Evolutionary conservation across 2,888 invertebrate genomes (phyloP).

Genomic region (Himalopsyche anomala): DNA sequence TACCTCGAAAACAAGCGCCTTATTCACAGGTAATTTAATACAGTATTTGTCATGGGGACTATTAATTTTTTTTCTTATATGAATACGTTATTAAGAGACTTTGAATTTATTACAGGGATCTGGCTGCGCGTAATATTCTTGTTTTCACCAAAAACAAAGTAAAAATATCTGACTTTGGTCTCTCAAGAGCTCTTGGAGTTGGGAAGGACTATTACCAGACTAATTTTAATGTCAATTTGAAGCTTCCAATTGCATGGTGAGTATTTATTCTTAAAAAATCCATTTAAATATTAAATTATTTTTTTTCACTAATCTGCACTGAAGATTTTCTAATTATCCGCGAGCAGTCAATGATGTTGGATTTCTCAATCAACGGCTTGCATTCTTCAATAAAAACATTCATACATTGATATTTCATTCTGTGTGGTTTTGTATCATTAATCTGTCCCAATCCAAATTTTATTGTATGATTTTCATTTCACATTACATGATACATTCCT

Average conservation of each 20-base stretch:
- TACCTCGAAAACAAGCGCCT: constrained; percentile 97
- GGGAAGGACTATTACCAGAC: constrained; percentile 99
- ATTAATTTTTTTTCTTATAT: too few species aligned
- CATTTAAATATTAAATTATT: too few species aligned
- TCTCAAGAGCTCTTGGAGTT: constrained; percentile 95
- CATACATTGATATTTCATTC: too few species aligned
- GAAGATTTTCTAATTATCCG: too few species aligned
- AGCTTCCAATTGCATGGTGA: constrained; percentile 98
- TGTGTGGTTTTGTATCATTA: too few species aligned
- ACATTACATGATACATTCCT: neutral
- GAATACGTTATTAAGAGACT: neutral
- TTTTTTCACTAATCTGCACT: too few species aligned
- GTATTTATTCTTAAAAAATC: constrained; percentile 66
- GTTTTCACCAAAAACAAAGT: constrained; percentile 98
- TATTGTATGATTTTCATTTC: too few species aligned
- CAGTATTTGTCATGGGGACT: constrained; percentile 45
- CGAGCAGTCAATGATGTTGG: too few species aligned
- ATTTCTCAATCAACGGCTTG: too few species aligned
- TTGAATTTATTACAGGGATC: constrained; percentile 81
- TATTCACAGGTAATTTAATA: constrained; percentile 85
- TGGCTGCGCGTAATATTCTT: constrained; percentile 97
- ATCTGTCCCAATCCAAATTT: too few species aligned
- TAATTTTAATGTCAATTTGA: constrained; percentile 97
- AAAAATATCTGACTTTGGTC: constrained; percentile 98
- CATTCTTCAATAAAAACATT: too few species aligned